Conservation (phyloP, 2,113 vertebrate species). For the Apus apus region DNA sequence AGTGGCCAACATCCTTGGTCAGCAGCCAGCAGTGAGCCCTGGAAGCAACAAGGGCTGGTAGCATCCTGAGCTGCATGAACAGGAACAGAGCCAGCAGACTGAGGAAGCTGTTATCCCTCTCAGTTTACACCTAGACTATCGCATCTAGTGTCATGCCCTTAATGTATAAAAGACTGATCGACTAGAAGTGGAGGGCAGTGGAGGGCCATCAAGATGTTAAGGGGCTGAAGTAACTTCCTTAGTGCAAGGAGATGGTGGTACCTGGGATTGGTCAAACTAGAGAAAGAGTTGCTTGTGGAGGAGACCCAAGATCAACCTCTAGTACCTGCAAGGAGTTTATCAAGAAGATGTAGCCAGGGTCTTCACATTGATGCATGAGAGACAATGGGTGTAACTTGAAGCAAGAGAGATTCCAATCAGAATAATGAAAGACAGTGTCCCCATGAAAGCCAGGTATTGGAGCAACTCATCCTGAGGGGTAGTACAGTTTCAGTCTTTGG, state of each 20-base stretch:
- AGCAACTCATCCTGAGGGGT: rapidly evolving
- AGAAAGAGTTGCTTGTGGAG: neutral
- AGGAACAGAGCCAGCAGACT: neutral
- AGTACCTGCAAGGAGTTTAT: neutral
- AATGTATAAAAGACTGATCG: neutral
- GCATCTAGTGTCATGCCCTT: rapidly evolving
- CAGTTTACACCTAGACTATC: neutral
- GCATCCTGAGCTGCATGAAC: neutral
- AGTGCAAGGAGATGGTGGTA: rapidly evolving
- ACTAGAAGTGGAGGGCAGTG: neutral
- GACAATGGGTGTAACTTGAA: neutral
- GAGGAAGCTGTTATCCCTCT: neutral
- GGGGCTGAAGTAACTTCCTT: neutral
- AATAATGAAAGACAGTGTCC: neutral
- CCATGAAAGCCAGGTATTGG: no score
- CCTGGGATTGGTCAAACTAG: neutral
- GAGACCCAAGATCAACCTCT: neutral
- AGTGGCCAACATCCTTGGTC: neutral
- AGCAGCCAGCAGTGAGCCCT: neutral
- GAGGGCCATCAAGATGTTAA: neutral
- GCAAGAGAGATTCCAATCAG: neutral
- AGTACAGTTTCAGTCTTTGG: neutral
- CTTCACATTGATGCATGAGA: neutral
- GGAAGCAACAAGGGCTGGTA: neutral
- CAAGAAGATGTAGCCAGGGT: neutral